A percentile compares a stretch with the other conserved stretches of the same genome.
Evolutionary conservation across 2,888 invertebrate genomes (phyloP).

Genomic region (Brachycybe producta): DNA sequence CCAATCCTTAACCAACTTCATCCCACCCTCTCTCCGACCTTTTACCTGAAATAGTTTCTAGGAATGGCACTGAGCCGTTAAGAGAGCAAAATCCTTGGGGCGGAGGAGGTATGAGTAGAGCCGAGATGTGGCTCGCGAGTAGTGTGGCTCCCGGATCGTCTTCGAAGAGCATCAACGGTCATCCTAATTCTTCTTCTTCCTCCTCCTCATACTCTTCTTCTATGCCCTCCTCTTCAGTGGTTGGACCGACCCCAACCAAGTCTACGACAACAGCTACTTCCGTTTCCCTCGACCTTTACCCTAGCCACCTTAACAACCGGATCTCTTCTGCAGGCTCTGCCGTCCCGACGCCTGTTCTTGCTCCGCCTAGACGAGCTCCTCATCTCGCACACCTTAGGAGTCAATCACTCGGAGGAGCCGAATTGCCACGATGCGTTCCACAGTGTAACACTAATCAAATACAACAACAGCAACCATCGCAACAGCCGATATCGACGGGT

Average conservation of each 20-base stretch:
- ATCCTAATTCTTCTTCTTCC: slow-evolving; percentile 24
- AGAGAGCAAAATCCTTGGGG: slow-evolving; percentile 23
- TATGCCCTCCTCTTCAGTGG: slow-evolving; percentile 33
- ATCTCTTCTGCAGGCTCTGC: slow-evolving; percentile 19
- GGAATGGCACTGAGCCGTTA: slow-evolving; percentile 6
- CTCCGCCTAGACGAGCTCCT: slow-evolving; percentile 40
- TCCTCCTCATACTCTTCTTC: too few relatives aligned
- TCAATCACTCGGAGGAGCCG: slow-evolving; percentile 40
- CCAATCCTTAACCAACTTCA: too few relatives aligned
- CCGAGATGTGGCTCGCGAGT: slow-evolving; percentile 23
- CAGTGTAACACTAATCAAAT: slow-evolving; percentile 17
- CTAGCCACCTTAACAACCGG: slow-evolving; percentile 16
- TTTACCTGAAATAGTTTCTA: too few relatives aligned
- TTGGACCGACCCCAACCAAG: slow-evolving; percentile 68
- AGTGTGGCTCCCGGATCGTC: slow-evolving; percentile 16
- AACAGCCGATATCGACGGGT: slow-evolving; percentile 5
- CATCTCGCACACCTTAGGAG: slow-evolving; percentile 41
- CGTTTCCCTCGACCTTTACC: slow-evolving; percentile 19
- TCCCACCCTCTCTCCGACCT: too few relatives aligned
- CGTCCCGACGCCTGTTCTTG: slow-evolving; percentile 19
- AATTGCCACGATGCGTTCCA: slow-evolving; percentile 15
- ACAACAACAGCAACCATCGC: slow-evolving; percentile 11
- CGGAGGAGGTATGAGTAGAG: slow-evolving; percentile 10
- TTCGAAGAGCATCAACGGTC: slow-evolving; percentile 23
- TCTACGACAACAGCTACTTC: slow-evolving; percentile 53